Percentiles rank a stretch among this genome's conserved stretches.
phyloP scores from a whole-genome alignment of 2,888 invertebrate species.

The Ichneumoninae sp. region DNA sequence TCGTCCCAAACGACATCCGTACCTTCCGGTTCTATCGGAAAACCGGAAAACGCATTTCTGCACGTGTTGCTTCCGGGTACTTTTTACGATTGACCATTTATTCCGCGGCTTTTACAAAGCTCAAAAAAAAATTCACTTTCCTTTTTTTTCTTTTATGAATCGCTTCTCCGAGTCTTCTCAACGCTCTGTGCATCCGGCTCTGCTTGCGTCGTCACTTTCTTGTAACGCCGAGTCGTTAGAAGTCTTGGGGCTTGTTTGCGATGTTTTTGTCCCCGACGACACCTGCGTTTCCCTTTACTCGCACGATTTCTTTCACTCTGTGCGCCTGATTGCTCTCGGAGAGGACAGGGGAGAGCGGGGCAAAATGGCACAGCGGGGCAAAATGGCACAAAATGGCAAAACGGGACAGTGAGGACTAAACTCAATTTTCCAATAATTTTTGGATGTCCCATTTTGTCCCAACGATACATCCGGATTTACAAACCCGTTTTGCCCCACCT shows the following conservation, averaged over 20 bases:
- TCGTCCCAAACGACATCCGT: too few species aligned
- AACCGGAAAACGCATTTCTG: not conserved
- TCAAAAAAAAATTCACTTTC: not conserved
- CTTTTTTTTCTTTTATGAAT: not conserved
- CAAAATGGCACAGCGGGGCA: too few species aligned
- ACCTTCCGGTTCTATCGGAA: not conserved
- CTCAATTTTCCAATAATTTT: too few species aligned
- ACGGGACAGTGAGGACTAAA: too few species aligned
- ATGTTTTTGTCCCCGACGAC: not conserved
- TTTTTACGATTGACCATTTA: not conserved
- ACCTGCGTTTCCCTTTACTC: slow-evolving; percentile 9
- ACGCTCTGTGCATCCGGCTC: not conserved
- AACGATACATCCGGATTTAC: too few species aligned
- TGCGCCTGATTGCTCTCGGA: slow-evolving; percentile 16
- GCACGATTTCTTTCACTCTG: not conserved
- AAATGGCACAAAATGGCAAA: too few species aligned
- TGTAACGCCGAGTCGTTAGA: not conserved
- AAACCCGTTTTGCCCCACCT: too few species aligned
- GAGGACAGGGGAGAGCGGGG: not conserved
- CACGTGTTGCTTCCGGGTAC: not conserved
- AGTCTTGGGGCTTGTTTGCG: slow-evolving; percentile 2
- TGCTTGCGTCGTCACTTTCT: not conserved
- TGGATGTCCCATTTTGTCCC: too few species aligned
- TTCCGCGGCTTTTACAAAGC: not conserved
- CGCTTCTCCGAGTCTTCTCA: not conserved